These are phyloP conservation scores for Crotophaga sulcirostris DNA, from an alignment of 2,113 vertebrate genomes.

Conservation along the genomic window DNA sequence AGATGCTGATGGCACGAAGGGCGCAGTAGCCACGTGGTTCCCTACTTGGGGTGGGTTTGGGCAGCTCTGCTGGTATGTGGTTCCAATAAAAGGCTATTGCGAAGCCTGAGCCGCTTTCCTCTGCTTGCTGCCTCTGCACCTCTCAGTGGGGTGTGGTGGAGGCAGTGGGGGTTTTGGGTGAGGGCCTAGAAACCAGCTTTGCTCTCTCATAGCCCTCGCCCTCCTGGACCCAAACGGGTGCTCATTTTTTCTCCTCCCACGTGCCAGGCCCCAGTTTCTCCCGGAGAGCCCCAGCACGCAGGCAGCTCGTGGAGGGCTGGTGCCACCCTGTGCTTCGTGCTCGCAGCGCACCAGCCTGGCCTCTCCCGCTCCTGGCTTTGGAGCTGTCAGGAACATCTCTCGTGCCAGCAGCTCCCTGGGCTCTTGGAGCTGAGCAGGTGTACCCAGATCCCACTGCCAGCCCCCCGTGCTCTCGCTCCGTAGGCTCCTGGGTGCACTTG, in stretches of 20 bases:
- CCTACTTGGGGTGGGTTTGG: background rate
- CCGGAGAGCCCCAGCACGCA: rapidly evolving
- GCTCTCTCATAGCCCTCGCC: rapidly evolving
- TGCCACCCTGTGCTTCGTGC: background rate
- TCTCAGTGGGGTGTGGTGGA: rapidly evolving
- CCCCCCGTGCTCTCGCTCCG: rapidly evolving
- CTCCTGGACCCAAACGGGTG: rapidly evolving
- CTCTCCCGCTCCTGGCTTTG: background rate
- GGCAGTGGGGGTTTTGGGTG: background rate
- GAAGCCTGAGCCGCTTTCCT: background rate
- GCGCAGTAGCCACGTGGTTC: conserved; percentile 74
- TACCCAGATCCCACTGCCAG: rapidly evolving
- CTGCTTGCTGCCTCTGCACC: rapidly evolving
- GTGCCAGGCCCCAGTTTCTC: background rate
- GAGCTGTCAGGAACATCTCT: background rate
- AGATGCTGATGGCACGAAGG: conserved; percentile 93
- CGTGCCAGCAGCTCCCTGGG: background rate
- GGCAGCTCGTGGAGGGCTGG: rapidly evolving
- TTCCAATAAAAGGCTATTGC: background rate
- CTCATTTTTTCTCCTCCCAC: background rate
- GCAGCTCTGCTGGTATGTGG: background rate
- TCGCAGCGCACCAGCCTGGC: background rate
- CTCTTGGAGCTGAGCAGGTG: background rate
- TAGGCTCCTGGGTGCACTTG: too few relatives aligned
- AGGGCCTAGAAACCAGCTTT: background rate